Evolutionary conservation across 2,113 vertebrate genomes (phyloP), one percentile per base, ranked within the genome.

Genomic region (Brachirus orientalis): DNA sequence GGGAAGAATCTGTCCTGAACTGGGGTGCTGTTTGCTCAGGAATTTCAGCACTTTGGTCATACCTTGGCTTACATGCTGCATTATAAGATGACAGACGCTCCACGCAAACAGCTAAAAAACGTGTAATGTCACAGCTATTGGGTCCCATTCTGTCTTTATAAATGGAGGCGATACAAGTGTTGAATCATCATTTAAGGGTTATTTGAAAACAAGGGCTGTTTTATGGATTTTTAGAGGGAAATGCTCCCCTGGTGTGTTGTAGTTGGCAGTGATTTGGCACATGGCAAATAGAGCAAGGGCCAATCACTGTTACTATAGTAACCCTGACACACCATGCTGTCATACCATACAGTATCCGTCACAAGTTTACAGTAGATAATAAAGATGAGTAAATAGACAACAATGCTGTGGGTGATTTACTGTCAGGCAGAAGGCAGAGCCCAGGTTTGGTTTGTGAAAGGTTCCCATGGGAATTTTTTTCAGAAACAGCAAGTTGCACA

Each of bases 291-390:
- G 53, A 70, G 55, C 12, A 14, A 64, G 57, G 63, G 66, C 66
- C 75, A 54, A 61, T 46, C 20, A 7, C 70, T 53, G 85, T 86
- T 86, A 67, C 86, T 57, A 87, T 89, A 69, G 88, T 58, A 88
- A 89, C 85, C 55, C 47, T 73, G 75, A 67, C 64, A 80, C 50
- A 60, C 59, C 33, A 33, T 33, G 36, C 63, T 66, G 59, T 18
- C 51, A 67, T 68, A 28, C 28, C 28, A 28, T 28, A n/a, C n/a
- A n/a, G n/a, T n/a, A 55, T 72, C 50, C 63, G 73, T 67, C 70
- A 50, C 37, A 20, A 69, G 38, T 67, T 72, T 65, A 82, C 65
- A 77, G 77, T 75, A 56, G 48, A 36, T 35, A 7, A 11, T 52
- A 36, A 48, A 56, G 70, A 79, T 59, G 45, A 73, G 48, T 5